phyloP scores from a whole-genome alignment of 2,797 vertebrate genomes.

The Propithecus deckenii region DNA sequence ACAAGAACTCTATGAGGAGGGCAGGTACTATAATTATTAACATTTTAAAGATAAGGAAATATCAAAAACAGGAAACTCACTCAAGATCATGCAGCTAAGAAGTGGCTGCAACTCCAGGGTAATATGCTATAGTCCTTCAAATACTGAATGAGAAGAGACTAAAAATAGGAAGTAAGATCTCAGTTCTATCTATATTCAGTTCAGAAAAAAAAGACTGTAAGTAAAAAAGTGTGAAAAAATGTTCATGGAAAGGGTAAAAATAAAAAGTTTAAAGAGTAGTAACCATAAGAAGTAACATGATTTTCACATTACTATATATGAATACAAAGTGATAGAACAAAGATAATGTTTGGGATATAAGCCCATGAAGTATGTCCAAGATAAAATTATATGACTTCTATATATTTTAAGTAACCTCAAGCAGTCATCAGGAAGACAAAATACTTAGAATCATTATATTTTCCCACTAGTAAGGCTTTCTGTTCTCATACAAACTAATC shows the following conservation, averaged over 20 bases:
- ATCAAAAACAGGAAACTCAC: not conserved
- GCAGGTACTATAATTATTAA: not conserved
- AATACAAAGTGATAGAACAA: slow-evolving; percentile 42
- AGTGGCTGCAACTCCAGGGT: not conserved
- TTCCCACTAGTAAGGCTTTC: not conserved
- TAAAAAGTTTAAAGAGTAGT: slow-evolving; percentile 33
- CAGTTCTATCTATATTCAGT: not conserved
- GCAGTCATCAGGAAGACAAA: slow-evolving; percentile 27
- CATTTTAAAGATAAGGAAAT: not conserved
- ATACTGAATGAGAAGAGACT: not conserved
- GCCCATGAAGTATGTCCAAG: not conserved
- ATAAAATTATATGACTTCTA: slow-evolving; percentile 20
- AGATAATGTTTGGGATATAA: not conserved
- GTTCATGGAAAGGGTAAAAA: not conserved
- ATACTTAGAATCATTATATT: slow-evolving; percentile 12
- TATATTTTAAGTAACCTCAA: slow-evolving; percentile 32
- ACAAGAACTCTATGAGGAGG: not conserved
- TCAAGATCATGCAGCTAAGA: not conserved
- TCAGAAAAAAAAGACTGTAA: not conserved
- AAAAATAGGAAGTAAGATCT: not conserved
- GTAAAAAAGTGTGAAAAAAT: not conserved
- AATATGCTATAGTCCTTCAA: not conserved
- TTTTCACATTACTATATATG: not conserved
- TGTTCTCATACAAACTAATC: slow-evolving; percentile 35
- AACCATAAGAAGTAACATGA: not conserved